Evolutionary conservation across 2,797 vertebrate genomes (phyloP), one percentile per base, ranked within the genome.

Genomic region (Monodelphis domestica): DNA sequence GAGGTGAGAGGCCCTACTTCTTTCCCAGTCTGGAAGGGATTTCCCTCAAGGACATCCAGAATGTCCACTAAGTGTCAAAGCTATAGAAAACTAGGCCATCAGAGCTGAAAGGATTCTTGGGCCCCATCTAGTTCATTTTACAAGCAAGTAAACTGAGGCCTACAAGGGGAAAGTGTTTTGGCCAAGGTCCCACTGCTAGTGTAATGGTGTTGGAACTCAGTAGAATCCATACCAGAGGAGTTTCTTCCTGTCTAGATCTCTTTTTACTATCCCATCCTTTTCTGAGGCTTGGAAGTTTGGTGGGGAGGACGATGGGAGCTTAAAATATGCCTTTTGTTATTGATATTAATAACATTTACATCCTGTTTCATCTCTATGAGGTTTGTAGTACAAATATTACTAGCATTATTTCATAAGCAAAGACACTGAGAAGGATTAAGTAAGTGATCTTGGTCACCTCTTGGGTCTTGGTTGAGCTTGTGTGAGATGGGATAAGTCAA

Each of bases 1-100:
- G 98, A 99, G 99, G 99, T 99, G 99, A 97, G 91, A 78, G 70
- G 50, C 63, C 70, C 89, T 56, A n/a, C 90, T n/a, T 12, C 15
- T 15, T 7, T 24, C 56, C 54, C 12, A 17, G 0, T 7, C 3
- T 1, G 90, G 3, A 33, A 29, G 17, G 55, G 38, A 84, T 84
- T 45, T 38, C 26, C 29, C 21, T 28, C 3, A 0, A 26, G 87
- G 54, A 63, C 55, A 3, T 53, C 54, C 14, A n/a, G 54, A 26
- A 51, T 70, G 52, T 24, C 54, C 0, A 0, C 4, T 53, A 78
- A 87, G 33, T 57, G 57, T n/a, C 53, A 28, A 12, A 50, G 29
- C n/a, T n/a, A n/a, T n/a, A 56, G 87, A 59, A 87, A 70, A 57
- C 63, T 50, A 29, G 33, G 52, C 45, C 57, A 17, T 88, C 30